A percentile compares a stretch with the other conserved stretches of the same genome.
These are phyloP conservation scores for Rhinopomastus cyanomelas DNA, from an alignment of 2,113 vertebrate genomes.

Conservation along the genomic window DNA sequence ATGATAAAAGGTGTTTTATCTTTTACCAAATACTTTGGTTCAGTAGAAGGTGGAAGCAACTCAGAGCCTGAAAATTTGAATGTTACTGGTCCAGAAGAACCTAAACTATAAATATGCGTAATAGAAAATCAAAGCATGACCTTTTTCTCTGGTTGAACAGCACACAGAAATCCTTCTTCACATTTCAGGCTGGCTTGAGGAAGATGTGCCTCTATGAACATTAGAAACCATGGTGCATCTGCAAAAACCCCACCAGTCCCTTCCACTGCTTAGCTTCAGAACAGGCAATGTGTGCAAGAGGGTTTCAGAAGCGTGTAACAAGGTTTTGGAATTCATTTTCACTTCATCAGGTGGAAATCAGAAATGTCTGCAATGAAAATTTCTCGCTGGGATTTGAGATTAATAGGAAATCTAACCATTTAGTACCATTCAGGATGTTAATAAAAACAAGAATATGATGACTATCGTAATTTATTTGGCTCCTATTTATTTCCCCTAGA, in stretches of 20 bases:
- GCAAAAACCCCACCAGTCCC: background rate
- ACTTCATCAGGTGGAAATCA: background rate
- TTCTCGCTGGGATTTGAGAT: background rate
- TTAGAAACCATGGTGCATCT: background rate
- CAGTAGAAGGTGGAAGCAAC: background rate
- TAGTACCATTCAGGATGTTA: background rate
- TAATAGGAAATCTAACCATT: background rate
- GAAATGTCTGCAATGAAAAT: background rate
- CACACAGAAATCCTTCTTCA: background rate
- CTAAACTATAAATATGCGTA: background rate
- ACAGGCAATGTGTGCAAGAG: background rate
- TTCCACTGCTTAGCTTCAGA: background rate
- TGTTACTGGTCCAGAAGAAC: background rate
- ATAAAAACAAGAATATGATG: background rate
- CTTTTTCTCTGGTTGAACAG: background rate
- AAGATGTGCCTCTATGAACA: background rate
- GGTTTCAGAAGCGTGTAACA: background rate
- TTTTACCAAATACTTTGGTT: background rate
- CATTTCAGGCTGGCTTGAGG: background rate
- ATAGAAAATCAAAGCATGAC: background rate
- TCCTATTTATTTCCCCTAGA: background rate
- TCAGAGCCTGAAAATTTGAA: background rate
- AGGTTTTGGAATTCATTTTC: background rate
- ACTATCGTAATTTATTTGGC: background rate
- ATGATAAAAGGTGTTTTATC: background rate